Percentiles rank a stretch among this genome's conserved stretches.
These are phyloP conservation scores for Capricornis sumatraensis DNA, from an alignment of 2,113 vertebrate species.

Conservation along the genomic window DNA sequence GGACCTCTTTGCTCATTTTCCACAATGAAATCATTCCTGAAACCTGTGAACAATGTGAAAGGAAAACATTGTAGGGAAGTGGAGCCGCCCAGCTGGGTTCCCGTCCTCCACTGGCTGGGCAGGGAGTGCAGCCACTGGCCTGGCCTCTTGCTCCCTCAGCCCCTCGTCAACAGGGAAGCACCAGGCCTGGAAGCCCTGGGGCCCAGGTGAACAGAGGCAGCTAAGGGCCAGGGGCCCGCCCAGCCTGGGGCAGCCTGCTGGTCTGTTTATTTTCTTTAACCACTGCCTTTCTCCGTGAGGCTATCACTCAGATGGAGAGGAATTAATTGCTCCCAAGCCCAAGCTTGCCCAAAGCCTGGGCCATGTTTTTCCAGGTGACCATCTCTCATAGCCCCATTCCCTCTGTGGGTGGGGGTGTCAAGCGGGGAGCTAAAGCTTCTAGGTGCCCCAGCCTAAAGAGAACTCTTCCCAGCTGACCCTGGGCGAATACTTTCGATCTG, in stretches of 20 bases:
- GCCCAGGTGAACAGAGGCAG: neutral
- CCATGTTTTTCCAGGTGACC: neutral
- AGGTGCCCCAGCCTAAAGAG: neutral
- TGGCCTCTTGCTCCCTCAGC: neutral
- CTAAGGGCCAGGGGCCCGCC: neutral
- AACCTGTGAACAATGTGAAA: conserved; percentile 73
- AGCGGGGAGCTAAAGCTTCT: neutral
- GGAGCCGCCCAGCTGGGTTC: conserved; percentile 67
- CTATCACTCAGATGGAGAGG: neutral
- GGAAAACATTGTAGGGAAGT: conserved; percentile 71
- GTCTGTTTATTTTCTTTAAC: conserved; percentile 58
- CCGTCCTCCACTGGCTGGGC: neutral
- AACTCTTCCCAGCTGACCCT: neutral
- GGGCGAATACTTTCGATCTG: neutral
- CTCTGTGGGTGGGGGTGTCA: neutral
- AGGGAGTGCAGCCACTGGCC: neutral
- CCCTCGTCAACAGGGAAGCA: neutral
- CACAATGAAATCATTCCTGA: conserved; percentile 72
- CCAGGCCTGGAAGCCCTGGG: neutral
- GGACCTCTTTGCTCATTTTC: conserved; percentile 64
- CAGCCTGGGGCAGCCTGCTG: neutral
- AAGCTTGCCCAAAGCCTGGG: neutral
- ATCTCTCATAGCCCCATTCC: neutral
- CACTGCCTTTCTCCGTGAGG: neutral
- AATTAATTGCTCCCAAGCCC: conserved; percentile 39